These are phyloP conservation scores for Nannospalax galili DNA, from an alignment of 2,113 vertebrate species.

Conservation along the genomic window DNA sequence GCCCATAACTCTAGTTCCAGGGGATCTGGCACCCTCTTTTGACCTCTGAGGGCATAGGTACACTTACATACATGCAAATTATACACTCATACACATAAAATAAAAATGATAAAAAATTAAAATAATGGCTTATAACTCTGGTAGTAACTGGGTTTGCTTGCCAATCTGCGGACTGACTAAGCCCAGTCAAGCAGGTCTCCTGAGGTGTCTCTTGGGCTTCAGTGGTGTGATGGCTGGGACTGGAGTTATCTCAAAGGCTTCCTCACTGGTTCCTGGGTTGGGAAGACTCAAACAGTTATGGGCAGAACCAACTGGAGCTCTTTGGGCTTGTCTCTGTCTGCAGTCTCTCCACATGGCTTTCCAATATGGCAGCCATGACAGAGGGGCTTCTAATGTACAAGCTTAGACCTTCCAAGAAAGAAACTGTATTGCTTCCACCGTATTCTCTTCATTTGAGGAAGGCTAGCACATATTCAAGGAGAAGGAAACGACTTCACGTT, in stretches of 20 bases:
- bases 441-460: background rate
- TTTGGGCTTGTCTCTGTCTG: background rate
- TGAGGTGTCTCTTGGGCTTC: background rate
- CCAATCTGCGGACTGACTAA: background rate
- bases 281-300: background rate
- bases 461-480: background rate
- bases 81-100: too few relatives aligned
- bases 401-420: constrained; percentile 27
- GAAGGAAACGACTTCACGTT: background rate
- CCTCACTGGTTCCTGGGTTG: background rate
- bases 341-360: background rate
- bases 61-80: too few relatives aligned
- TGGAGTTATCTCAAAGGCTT: background rate
- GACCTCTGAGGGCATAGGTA: too few relatives aligned
- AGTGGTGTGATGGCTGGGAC: background rate
- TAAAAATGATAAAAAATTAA: too few relatives aligned
- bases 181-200: background rate
- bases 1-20: too few relatives aligned
- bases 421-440: background rate
- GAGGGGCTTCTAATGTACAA: background rate
- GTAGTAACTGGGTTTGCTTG: background rate
- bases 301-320: background rate
- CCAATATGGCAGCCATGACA: background rate
- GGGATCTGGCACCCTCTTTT: too few relatives aligned
- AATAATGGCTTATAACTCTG: background rate